Base-by-base conservation (phyloP, 2,797 vertebrate genomes). In the Labeo calbasu region DNA sequence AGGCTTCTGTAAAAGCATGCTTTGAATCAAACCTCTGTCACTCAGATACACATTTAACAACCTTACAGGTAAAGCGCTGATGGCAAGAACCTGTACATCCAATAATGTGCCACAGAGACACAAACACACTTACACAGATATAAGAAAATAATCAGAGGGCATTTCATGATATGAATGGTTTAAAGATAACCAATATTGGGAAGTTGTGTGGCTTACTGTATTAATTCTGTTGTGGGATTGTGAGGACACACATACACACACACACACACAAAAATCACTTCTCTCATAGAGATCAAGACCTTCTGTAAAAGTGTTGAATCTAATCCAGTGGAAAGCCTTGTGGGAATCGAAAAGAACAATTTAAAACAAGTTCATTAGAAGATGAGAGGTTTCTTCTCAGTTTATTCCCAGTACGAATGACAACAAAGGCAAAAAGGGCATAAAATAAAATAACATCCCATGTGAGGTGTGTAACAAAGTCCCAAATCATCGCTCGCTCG, bases 71-170 rank as follows among this genome's bases (percentile, higher is more conserved):
- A 23, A 28, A 63, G 76, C 23, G 28, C 55, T 46, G 57, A 46
- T 9, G 88, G 87, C 86, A 93, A 93, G 93, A 92, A 96, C 94
- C 94, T 94, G 95, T 95, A 97, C 96, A 96, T 96, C 94, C 95
- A 90, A 93, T 92, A 95, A 95, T 93, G 95, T 96, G 97, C 95
- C 96, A 97, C 96, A 93, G 94, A 93, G 94, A 97, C 95, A 96
- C 94, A 95, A 97, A 96, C 96, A 98, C 96, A 93, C 94, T 95
- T 96, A 98, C 96, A 96, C 95, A 93, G 94, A 97, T 96, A 96
- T 95, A 96, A 95, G 92, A 93, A 93, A 92, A 85, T 12, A 70
- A 80, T 84, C 87, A 87, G 90, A 92, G 91, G 91, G 89, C 88
- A 91, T 89, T 90, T 92, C 85, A 90, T 91, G 90, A 92, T 89